These are phyloP conservation scores for Labeo rohita DNA, from an alignment of 2,113 vertebrate species.

Conservation along the genomic window DNA sequence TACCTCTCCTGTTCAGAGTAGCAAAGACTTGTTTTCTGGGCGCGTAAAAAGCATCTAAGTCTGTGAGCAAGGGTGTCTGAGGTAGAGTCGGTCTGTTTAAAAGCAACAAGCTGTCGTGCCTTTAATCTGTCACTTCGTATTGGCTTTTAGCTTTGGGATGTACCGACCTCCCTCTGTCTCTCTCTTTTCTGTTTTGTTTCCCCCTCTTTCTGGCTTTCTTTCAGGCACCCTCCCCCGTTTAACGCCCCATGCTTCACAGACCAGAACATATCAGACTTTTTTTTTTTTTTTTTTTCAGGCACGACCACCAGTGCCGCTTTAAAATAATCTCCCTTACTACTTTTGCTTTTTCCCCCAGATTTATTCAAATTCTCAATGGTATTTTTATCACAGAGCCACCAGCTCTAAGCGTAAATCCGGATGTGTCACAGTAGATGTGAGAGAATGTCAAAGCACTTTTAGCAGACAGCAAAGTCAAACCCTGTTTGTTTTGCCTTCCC, in stretches of 20 bases:
- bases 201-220: not conserved
- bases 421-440: slow-evolving; percentile 9
- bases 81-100: not conserved
- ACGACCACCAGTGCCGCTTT: not conserved
- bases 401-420: slow-evolving; percentile 13
- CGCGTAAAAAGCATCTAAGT: not conserved
- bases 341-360: slow-evolving; percentile 12
- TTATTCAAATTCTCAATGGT: not conserved
- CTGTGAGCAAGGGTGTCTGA: slow-evolving; percentile 1
- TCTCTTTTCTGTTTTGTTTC: not conserved
- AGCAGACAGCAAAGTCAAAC: not conserved
- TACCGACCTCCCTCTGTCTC: not conserved
- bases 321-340: slow-evolving; percentile 6
- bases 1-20: not conserved
- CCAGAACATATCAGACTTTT: not conserved
- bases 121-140: slow-evolving; percentile 44
- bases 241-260: not conserved
- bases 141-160: not conserved
- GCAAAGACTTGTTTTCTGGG: not conserved
- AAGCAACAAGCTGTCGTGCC: not conserved
- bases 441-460: slow-evolving; percentile 13
- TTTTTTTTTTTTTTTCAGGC: not conserved
- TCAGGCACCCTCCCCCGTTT: not conserved
- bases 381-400: slow-evolving; percentile 22
- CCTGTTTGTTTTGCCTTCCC: slow-evolving; percentile 12